Conservation (phyloP, 2,113 vertebrate genomes). For the Myanophis thanlyinensis region DNA sequence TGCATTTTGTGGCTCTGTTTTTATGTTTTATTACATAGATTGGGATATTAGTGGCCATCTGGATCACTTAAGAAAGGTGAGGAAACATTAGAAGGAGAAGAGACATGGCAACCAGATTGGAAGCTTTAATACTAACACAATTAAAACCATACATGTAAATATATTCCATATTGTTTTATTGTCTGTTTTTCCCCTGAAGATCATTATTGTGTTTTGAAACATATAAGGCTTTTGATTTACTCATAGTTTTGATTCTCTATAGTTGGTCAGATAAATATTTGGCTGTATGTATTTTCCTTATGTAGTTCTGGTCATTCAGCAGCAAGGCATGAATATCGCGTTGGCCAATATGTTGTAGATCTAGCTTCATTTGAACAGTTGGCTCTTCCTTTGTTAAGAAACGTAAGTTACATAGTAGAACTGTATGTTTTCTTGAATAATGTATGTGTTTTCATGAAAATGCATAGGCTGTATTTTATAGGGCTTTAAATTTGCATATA, state of each 20-base stretch:
- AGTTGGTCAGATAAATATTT: not conserved
- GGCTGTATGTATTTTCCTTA: conserved; percentile 20
- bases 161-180: not conserved
- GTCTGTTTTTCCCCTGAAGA: not conserved
- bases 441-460: conserved; percentile 11
- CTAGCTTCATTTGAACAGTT: conserved; percentile 86
- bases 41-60: not conserved
- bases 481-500: not conserved
- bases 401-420: conserved; percentile 72
- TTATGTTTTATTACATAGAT: not conserved
- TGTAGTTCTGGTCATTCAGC: conserved; percentile 65
- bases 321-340: conserved; percentile 73
- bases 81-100: not conserved
- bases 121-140: not conserved
- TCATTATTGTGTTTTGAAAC: not conserved
- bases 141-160: not conserved
- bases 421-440: not conserved
- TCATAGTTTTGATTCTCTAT: not conserved
- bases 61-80: not conserved
- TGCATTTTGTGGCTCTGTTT: not conserved
- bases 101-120: not conserved
- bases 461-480: not conserved
- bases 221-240: not conserved
- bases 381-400: conserved; percentile 83
- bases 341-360: conserved; percentile 90